phyloP scores from a whole-genome alignment of 2,888 invertebrate genomes.

The Synanthedon formicaeformis region DNA sequence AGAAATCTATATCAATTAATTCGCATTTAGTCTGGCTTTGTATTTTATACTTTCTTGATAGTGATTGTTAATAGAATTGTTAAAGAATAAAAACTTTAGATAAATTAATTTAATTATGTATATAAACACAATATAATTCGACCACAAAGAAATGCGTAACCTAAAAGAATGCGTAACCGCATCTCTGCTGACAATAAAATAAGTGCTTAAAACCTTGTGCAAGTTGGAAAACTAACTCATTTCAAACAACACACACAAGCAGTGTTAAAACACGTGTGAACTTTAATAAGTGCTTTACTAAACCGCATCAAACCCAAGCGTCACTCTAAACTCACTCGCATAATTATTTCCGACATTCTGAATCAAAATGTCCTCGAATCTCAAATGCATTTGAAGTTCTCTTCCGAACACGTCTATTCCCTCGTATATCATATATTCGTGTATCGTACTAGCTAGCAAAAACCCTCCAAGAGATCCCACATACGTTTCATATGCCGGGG shows the following conservation, averaged over 20 bases:
- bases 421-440: constrained; percentile 62
- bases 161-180: too few species aligned
- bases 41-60: too few species aligned
- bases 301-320: constrained; percentile 8
- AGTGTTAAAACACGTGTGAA: constrained; percentile 1
- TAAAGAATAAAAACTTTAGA: too few species aligned
- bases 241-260: constrained; percentile 3
- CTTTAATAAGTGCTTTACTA: constrained; percentile 1
- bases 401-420: constrained; percentile 36
- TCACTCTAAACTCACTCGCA: constrained; percentile 60
- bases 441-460: constrained; percentile 80
- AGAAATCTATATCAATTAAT: too few species aligned
- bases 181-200: too few species aligned
- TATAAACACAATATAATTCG: too few species aligned
- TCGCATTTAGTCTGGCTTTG: too few species aligned
- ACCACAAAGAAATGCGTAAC: too few species aligned
- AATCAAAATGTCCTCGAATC: constrained; percentile 59
- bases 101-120: too few species aligned
- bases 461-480: constrained; percentile 82
- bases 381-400: constrained; percentile 40
- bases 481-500: constrained; percentile 74
- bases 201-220: too few species aligned
- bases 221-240: neutral
- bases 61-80: too few species aligned
- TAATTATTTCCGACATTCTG: constrained; percentile 63